phyloP scores from a whole-genome alignment of 2,113 vertebrate species.

The Carettochelys insculpta region DNA sequence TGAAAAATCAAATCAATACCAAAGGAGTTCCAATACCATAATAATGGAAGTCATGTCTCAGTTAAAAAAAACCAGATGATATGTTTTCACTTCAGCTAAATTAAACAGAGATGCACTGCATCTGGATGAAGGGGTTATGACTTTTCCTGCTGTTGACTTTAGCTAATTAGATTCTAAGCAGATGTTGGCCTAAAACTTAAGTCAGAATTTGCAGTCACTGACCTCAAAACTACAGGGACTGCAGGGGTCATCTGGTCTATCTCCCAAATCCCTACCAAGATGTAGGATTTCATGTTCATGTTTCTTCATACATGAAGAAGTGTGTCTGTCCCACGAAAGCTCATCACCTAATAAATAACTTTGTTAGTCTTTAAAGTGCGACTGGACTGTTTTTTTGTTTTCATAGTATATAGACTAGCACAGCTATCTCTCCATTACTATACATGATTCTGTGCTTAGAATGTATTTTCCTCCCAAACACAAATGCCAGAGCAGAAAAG shows the following conservation, averaged over 20 bases:
- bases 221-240: not conserved
- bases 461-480: not conserved
- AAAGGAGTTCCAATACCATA: not conserved
- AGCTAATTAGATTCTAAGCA: not conserved
- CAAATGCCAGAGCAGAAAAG: not conserved
- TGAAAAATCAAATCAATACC: not conserved
- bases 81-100: not conserved
- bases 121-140: not conserved
- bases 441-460: not conserved
- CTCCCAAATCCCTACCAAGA: not conserved
- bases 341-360: too few species aligned
- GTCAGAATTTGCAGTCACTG: not conserved
- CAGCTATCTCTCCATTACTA: too few species aligned
- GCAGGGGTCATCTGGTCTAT: not conserved
- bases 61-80: not conserved
- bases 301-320: not conserved
- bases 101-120: not conserved
- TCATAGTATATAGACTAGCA: too few species aligned
- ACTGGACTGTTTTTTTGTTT: too few species aligned
- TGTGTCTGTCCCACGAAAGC: too few species aligned
- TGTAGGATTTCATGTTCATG: not conserved
- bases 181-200: not conserved
- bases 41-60: not conserved
- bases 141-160: not conserved
- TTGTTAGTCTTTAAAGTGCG: too few species aligned